Evolutionary conservation across 2,113 vertebrate species (phyloP).

Genomic region (Clinocottus analis): DNA sequence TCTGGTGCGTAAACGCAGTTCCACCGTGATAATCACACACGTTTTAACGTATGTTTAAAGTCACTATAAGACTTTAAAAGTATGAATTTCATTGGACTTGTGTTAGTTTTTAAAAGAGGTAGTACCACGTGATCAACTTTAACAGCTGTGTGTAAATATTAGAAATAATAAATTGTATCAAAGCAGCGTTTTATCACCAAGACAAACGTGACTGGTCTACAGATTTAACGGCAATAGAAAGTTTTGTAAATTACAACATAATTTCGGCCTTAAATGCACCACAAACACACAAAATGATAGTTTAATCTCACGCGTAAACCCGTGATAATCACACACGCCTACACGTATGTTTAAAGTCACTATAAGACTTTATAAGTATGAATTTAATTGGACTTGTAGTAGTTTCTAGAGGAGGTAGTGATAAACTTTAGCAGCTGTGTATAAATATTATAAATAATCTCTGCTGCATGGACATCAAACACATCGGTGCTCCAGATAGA

Average conservation of each 20-base stretch:
- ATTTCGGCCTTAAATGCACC: neutral
- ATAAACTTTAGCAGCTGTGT: neutral
- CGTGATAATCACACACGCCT: neutral
- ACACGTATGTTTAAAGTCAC: neutral
- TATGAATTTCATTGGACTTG: too few relatives aligned
- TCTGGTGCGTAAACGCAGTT: too few relatives aligned
- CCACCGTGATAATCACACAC: too few relatives aligned
- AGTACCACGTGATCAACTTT: too few relatives aligned
- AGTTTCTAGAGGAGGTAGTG: too few relatives aligned
- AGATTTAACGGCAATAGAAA: accelerated
- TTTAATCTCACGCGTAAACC: neutral
- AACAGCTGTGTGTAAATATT: too few relatives aligned
- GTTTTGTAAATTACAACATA: neutral
- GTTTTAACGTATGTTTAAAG: too few relatives aligned
- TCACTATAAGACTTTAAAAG: too few relatives aligned
- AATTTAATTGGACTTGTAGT: neutral
- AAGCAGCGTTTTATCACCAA: neutral
- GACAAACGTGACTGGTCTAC: neutral
- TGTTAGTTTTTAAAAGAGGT: too few relatives aligned
- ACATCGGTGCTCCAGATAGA: too few relatives aligned
- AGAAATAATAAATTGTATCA: too few relatives aligned
- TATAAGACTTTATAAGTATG: neutral
- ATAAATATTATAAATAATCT: neutral
- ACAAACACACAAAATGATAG: neutral
- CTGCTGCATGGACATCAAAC: neutral